Conservation (phyloP, 2,888 invertebrate species). For the Antheraea assamensis region DNA sequence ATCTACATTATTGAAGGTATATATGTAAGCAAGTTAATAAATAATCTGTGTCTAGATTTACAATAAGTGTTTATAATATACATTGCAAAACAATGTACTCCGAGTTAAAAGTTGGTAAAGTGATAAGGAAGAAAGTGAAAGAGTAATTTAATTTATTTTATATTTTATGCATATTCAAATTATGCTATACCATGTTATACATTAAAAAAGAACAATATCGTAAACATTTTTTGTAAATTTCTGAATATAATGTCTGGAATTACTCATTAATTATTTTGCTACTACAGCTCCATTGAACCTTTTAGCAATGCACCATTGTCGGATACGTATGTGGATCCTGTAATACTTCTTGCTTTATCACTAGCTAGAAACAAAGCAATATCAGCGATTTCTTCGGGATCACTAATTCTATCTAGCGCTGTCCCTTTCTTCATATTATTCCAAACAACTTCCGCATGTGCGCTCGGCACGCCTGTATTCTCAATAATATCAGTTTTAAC, state of each 20-base stretch:
- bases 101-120: neutral
- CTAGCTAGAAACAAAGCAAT: conserved; percentile 93
- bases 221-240: too few species aligned
- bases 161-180: neutral
- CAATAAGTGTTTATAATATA: too few species aligned
- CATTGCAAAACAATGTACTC: neutral
- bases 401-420: conserved; percentile 32
- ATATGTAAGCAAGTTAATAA: too few species aligned
- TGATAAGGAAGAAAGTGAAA: neutral
- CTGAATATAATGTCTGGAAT: too few species aligned
- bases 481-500: conserved; percentile 41
- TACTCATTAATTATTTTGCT: neutral
- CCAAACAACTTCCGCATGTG: conserved; percentile 27
- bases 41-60: too few species aligned
- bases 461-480: conserved; percentile 28
- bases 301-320: conserved; percentile 87
- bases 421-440: conserved; percentile 28
- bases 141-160: too few species aligned
- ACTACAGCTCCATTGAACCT: conserved; percentile 11
- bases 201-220: too few species aligned
- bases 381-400: conserved; percentile 87
- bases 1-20: too few species aligned
- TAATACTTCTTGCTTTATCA: conserved; percentile 89
- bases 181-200: neutral
- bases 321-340: conserved; percentile 89